Base-by-base conservation (phyloP, 2,888 invertebrate species). In the Epinotia ramella region DNA sequence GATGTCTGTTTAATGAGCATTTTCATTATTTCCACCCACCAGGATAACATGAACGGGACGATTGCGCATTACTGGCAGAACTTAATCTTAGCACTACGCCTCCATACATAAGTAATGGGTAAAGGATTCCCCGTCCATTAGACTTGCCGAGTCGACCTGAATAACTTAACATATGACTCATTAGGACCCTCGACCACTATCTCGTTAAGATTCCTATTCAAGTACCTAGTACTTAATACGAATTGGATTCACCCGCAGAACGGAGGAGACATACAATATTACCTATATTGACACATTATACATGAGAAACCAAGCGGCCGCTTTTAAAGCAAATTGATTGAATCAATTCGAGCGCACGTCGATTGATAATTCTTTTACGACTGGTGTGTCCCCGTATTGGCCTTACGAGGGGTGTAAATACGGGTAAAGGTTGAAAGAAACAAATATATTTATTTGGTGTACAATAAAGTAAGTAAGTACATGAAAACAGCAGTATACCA, bases 101-200 rank as follows among this genome's bases (percentile, higher is more conserved):
- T 33, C 74, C 74, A 69, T 64, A 59, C 69, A 74, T 74, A 69
- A 74, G 59, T 74, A 74, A 69, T 74, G 46, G 56, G 2, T 69
- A 69, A 64, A 63, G 64, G 57, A 63, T 59, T 73, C 66, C 64
- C 49, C 69, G 69, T 74, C 68, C 69, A 74, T 74, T 74, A 69
- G 59, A 73, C 56, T 33, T 57, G 49, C 60, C 60, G 66, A 67
- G 49, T 59, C 64, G 64, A 28, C 74, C 74, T 69, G 74, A 74
- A 74, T 73, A 73, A 68, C 60, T 68, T 69, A 74, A 65, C 69
- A 65, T 64, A 68, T 62, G 53, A 62, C 74, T 69, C 74, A 59
- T 74, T 73, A 69, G 73, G 60, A 73, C 67, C 46, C 68, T 73
- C 67, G 60, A 60, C 73, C 73, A 73, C 67, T 68, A 63, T 63